Evolutionary conservation across 2,797 vertebrate genomes (phyloP).

Genomic region (Neomorphus geoffroyi): DNA sequence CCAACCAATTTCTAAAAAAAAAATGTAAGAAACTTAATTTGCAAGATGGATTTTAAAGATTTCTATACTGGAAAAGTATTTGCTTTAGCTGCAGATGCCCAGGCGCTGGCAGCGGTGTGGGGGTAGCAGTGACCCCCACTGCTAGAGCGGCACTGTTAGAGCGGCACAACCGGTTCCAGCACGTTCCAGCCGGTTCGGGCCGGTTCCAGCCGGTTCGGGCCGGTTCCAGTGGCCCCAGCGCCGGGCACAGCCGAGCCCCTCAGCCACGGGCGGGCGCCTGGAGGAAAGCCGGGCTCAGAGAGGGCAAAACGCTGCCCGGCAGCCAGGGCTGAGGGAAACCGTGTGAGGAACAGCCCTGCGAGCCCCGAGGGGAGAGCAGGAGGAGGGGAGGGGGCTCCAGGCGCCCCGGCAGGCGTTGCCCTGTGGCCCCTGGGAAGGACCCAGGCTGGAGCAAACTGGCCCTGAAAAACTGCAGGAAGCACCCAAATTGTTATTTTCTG

Average conservation of each 20-base stretch:
- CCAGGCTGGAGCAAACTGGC: background rate
- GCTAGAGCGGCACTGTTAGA: no score
- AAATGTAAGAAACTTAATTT: background rate
- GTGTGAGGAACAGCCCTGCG: background rate
- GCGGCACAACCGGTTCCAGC: no score
- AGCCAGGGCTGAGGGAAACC: background rate
- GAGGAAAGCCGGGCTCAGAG: no score
- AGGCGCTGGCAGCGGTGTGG: no score
- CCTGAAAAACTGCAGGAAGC: background rate
- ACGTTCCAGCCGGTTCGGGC: no score
- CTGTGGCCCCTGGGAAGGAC: accelerated
- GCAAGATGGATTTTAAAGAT: background rate
- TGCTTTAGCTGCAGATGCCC: background rate
- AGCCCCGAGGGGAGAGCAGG: background rate
- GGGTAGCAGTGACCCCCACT: no score
- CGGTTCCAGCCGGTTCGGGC: no score
- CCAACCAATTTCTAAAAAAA: background rate
- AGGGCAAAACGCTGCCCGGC: no score
- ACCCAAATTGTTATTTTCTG: background rate
- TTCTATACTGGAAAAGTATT: background rate
- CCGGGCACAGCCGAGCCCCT: no score
- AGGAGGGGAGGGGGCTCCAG: background rate
- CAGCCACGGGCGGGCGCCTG: no score
- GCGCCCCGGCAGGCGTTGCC: background rate
- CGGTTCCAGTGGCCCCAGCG: no score